Evolutionary conservation across 2,888 invertebrate genomes (phyloP), one percentile per base, ranked within the genome.

Genomic region (Machimus atricapillus): DNA sequence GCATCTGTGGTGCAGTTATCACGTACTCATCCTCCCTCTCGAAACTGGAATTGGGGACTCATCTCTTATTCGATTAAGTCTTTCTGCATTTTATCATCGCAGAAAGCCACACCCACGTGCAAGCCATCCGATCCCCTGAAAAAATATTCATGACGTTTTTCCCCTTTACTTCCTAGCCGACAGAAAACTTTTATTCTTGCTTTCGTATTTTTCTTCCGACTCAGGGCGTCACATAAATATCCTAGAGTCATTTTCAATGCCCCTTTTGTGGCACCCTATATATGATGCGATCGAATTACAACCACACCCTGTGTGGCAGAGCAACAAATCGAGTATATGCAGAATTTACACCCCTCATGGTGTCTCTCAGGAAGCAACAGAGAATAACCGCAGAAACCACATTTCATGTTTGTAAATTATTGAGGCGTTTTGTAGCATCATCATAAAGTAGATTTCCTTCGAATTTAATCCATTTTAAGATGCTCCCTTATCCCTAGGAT

Each of bases 391-490:
- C 82, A 82, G 19, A 82, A 82, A 82, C 82, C 82, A 82, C 66
- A 82, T 82, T 58, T 82, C 82, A 82, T 58, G 82, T 58, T 82
- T 82, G 58, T 82, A 58, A 82, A 82, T 82, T 82, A 82, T 82
- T 82, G 82, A 82, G 82, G 82, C 82, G 82, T 82, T 82, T 82
- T 58, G 82, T 82, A 37, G 46, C 81, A 82, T 58, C 82, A 82
- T 82, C 82, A 82, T 58, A 27, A 58, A 82, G 82, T 58, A 66
- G 58, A 58, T 82, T 82, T 82, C 82, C 66, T 58, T 82, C 58
- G 37, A 82, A 82, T 82, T 82, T 82, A 82, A 82, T 82, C 82
- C 82, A 82, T 82, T 82, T 58, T 82, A 82, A 82, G 82, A 82
- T 82, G 66, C 82, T 82, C 66, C 58, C 56, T 82, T 58, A 58